Evolutionary conservation across 1,140 invertebrate genomes (phyloP), one percentile per base, ranked within the genome.

Genomic region (Dolichoris vasculosae): DNA sequence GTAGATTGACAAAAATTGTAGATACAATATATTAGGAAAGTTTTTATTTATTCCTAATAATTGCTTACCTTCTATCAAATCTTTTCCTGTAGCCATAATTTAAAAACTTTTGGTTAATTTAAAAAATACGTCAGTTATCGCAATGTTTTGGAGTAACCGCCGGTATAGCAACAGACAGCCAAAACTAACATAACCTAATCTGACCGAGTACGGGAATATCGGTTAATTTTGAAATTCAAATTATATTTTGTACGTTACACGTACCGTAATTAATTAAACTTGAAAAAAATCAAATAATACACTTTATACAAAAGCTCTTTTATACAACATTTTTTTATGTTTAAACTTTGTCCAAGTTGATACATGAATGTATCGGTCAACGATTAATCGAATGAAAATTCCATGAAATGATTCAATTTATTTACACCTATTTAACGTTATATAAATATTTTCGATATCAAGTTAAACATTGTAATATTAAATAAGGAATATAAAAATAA

Each of bases 61-160:
- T 26, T 26, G 81, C 48, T 87, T 89, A 93, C 92, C 92, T 87
- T 93, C 92, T 26, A 93, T 88, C 81, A 93, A 91, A 88, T 93
- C 92, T 83, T 90, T 92, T 83, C 91, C 92, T 1, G 92, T 91
- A 43, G 91, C 88, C 92, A 93, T 92, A 46, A 35, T 82, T 71
- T 30, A 51, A n/a, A 77, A 20, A 77, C 48, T 46, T 51, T 51
- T 55, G 30, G 23, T 75, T 48, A 8, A 7, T 30, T 40, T 40
- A 17, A 71, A 11, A 71, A 64, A 59, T 32, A 46, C 43, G 23
- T 38, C 59, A 67, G 40, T 43, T 67, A 15, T 43, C 43, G n/a
- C 7, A 11, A 20, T 81, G 69, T 75, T 80, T 86, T 76, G 79
- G 40, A 75, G 77, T 51, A 64, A 75, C 46, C 38, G 84, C 84